A percentile compares a stretch with the other conserved stretches of the same genome.
phyloP scores from a whole-genome alignment of 1,140 invertebrate species.

The Cepaea nemoralis region DNA sequence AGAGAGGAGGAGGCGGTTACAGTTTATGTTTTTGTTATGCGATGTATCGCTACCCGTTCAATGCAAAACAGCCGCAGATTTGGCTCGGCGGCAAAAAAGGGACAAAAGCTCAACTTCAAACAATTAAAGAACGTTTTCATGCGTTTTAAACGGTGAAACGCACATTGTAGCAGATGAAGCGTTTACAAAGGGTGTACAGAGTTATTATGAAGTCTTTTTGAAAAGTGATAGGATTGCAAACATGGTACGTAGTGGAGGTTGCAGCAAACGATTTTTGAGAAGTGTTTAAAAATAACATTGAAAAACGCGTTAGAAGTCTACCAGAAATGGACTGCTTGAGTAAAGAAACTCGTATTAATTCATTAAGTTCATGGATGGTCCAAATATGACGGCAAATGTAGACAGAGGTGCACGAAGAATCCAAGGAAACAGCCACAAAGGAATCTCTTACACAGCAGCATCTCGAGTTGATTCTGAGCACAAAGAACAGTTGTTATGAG shows the following conservation, averaged over 20 bases:
- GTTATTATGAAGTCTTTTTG: conserved; percentile 96
- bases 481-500: conserved; percentile 87
- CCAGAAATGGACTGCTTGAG: conserved; percentile 99
- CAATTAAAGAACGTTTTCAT: conserved; percentile 94
- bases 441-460: conserved; percentile 67
- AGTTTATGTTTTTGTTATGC: conserved; percentile 98
- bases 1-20: conserved; percentile 76
- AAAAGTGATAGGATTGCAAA: conserved; percentile 94
- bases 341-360: conserved; percentile 98
- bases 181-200: conserved; percentile 98
- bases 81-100: conserved; percentile 87
- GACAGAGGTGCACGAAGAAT: conserved; percentile 85
- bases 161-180: conserved; percentile 97
- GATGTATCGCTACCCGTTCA: conserved; percentile 99
- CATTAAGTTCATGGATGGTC: conserved; percentile 99
- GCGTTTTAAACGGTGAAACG: conserved; percentile 86
- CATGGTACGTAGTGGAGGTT: conserved; percentile 97
- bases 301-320: conserved; percentile 94
- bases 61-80: conserved; percentile 98
- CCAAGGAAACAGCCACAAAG: conserved; percentile 70
- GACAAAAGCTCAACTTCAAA: conserved; percentile 94
- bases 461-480: conserved; percentile 72
- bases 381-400: conserved; percentile 99
- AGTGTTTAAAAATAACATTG: conserved; percentile 96
- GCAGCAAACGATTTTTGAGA: conserved; percentile 98